Evolutionary conservation across 2,888 invertebrate species (phyloP), one percentile per base, ranked within the genome.

Genomic region (Sabatieria punctata): DNA sequence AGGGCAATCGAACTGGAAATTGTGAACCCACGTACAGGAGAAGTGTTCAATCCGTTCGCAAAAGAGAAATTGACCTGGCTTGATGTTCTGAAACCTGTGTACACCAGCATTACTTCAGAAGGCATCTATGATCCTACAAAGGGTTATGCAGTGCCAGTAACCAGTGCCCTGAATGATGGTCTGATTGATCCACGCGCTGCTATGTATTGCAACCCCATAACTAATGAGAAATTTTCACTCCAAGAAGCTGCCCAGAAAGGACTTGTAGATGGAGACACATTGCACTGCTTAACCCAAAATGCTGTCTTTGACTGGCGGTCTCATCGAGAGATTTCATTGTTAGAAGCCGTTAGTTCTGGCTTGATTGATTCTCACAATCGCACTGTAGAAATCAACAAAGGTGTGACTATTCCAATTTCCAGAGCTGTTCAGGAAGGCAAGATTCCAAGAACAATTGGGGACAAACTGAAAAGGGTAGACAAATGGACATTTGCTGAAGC

Each of bases 221-320:
- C 82, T 1, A 82, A 81, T 2, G 78, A 81, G 62, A 76, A 77
- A 60, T 71, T 83, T 50, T 79, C 82, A 1, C 74, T 81, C 55
- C 79, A 82, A 67, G 78, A 79, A 43, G 85, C 85, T 3, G 75
- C 81, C 53, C 76, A 80, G 62, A 73, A 78, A 49, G 82, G 81
- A 4, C 75, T 84, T 41, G 77, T 84, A 43, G 76, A 85, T 66
- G 74, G 74, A 45, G 69, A 73, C 46, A 77, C 78, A 0, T 78
- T 78, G 4, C 75, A 35, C 8, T 36, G n/a, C 15, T 15, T 43
- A 19, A 49, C 49, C 4, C 24, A 42, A 35, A 26, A 42, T n/a
- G 19, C 21, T 4, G 50, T 49, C 11, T 50, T 53, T 8, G 46
- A 46, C 24, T 46, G 42, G 49, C 52, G 53, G 54, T 47, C 60